Evolutionary conservation across 1,140 invertebrate genomes (phyloP), one percentile per base, ranked within the genome.

Genomic region (Elymnias hypermnestra): DNA sequence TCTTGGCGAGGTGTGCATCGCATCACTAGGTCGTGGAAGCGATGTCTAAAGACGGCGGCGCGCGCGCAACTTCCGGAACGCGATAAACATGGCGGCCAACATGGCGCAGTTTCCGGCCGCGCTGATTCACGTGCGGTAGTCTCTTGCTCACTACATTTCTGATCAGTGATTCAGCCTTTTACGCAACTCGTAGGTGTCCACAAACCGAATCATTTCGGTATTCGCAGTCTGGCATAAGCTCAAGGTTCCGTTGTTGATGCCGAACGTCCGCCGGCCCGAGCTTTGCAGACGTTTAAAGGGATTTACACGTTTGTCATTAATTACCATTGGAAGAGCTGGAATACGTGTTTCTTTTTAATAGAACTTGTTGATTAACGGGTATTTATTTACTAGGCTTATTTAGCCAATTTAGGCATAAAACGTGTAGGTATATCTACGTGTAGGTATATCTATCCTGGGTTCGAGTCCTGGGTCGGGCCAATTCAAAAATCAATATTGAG

Each of bases 1-100:
- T n/a, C n/a, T n/a, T n/a, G n/a, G n/a, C n/a, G n/a, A n/a, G n/a
- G n/a, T n/a, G n/a, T n/a, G n/a, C n/a, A n/a, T n/a, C n/a, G n/a
- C n/a, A n/a, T n/a, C n/a, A n/a, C n/a, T n/a, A n/a, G n/a, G 56
- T 65, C 54, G 65, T 79, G 77, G 73, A 83, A 83, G 76, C 71
- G 63, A 66, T 72, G 61, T 70, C 65, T 82, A 72, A 77, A 82
- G 81, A 74, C 74, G 72, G 59, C 68, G 74, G 76, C 81, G 76
- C 66, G 78, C 72, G 75, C 81, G 74, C 81, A 79, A 84, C 81
- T 83, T 84, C 81, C 81, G 77, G 81, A 69, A 74, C 61, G 63
- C 52, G 58, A 69, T 83, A 83, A 84, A 84, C 76, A 84, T 84
- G 81, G 81, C 81, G 70, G 76, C 72, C 74, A 84, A 83, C 76